Conservation (phyloP, 2,888 invertebrate species). For the Syrphus vitripennis region DNA sequence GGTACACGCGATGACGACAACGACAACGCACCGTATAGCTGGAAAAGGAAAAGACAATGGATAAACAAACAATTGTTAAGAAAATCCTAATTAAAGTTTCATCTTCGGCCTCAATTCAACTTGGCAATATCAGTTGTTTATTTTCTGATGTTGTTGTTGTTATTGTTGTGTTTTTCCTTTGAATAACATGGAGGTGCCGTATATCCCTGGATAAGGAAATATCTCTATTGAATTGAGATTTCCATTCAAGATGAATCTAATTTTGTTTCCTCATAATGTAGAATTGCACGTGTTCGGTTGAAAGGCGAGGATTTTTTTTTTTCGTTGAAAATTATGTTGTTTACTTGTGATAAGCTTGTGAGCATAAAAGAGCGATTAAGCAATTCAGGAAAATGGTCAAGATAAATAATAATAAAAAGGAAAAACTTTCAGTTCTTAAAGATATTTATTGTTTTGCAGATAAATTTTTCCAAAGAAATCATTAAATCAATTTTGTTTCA, state of each 20-base stretch:
- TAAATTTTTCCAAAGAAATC: neutral
- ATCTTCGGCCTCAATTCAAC: conserved; percentile 60
- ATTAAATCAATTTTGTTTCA: conserved; percentile 37
- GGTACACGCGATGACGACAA: neutral
- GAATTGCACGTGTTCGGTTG: conserved; percentile 36
- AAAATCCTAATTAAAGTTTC: conserved; percentile 69
- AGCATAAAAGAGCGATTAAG: neutral
- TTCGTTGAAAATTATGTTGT: conserved; percentile 26
- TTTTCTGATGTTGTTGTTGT: conserved; percentile 28
- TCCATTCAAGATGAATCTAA: conserved; percentile 22
- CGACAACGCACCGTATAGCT: conserved; percentile 42
- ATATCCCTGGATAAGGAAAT: conserved; percentile 42
- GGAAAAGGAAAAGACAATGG: conserved; percentile 40
- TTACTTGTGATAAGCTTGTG: conserved; percentile 29
- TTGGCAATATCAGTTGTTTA: conserved; percentile 48
- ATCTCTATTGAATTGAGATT: conserved; percentile 43
- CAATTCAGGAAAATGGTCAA: neutral
- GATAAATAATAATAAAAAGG: neutral
- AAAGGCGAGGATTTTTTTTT: neutral
- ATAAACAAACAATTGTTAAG: conserved; percentile 52
- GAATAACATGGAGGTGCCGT: neutral
- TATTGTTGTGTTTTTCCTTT: conserved; percentile 7
- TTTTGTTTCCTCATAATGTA: neutral
- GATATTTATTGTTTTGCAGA: neutral
- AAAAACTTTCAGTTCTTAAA: neutral